Percentiles rank a stretch among this genome's conserved stretches.
Conservation (phyloP, 2,888 invertebrate species). For the Agrypnus murinus region DNA sequence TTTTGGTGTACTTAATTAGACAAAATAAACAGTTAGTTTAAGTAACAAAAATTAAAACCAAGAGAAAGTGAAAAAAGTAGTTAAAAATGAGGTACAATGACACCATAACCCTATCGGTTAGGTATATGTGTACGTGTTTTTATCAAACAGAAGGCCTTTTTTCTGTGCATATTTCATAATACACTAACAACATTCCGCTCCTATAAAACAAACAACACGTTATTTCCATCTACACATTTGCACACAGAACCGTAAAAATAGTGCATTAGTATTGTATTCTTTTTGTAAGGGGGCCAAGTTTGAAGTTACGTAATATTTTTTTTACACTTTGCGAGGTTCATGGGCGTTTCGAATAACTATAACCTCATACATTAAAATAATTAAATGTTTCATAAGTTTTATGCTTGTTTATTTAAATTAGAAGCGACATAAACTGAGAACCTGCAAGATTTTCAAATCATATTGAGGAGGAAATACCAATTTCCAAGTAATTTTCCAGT, state of each 20-base stretch:
- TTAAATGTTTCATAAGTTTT: slow-evolving; percentile 31
- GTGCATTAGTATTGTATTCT: slow-evolving; percentile 36
- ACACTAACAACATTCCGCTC: slow-evolving; percentile 28
- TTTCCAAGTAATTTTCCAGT: too few relatives aligned
- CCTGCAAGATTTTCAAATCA: too few relatives aligned
- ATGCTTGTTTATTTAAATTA: background rate
- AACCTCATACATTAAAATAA: slow-evolving; percentile 25
- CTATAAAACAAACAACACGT: slow-evolving; percentile 34
- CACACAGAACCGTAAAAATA: slow-evolving; percentile 38
- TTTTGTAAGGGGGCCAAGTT: slow-evolving; percentile 40
- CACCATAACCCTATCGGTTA: slow-evolving; percentile 22
- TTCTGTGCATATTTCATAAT: slow-evolving; percentile 35
- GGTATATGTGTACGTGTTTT: slow-evolving; percentile 24
- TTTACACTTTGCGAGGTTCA: slow-evolving; percentile 38
- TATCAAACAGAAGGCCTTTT: slow-evolving; percentile 30
- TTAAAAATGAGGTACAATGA: slow-evolving; percentile 16
- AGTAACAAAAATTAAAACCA: slow-evolving; percentile 4
- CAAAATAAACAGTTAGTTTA: background rate
- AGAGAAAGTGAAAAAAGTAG: slow-evolving; percentile 15
- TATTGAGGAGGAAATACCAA: too few relatives aligned
- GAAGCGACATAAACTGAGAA: background rate
- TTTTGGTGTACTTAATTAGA: too few relatives aligned
- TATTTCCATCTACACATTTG: slow-evolving; percentile 41
- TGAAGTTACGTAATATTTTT: slow-evolving; percentile 31
- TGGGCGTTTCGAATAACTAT: slow-evolving; percentile 22